Base-by-base conservation (phyloP, 2,113 vertebrate genomes). In the Heterotilapia buettikoferi region DNA sequence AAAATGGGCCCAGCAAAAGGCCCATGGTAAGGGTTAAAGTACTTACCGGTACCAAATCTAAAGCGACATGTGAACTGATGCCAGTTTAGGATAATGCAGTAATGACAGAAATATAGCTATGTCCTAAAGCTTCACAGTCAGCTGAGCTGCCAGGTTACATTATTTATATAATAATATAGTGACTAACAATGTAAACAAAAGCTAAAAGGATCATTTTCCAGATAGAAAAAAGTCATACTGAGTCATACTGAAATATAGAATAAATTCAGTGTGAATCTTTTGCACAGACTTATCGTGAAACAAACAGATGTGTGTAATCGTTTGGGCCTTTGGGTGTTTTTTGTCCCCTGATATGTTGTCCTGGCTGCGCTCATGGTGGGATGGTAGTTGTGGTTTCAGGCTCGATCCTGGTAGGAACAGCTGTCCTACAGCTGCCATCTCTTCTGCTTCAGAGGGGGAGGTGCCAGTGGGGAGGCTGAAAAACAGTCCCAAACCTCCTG, bases 391-490 rank as follows among this genome's bases (percentile, higher is more conserved):
- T 73, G 88, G 89, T 92, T 89, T 83, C 57, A 91, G 90, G 88
- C 94, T 95, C 63, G 90, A 96, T 94, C 95, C 89, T 83, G 61
- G 92, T 90, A 86, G 95, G 93, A 97, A 98, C 98, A 98, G 98
- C 98, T 98, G 98, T 97, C 96, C 96, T 97, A 97, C 98, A 98
- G 98, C 98, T 98, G 98, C 97, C 96, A 96, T 97, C 95, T 95
- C 96, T 93, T 96, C 95, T 96, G 96, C 95, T 95, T 97, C 97
- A 29, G 19, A 94, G 82, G 81, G 38, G 68, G 95, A 96, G 90
- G 95, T 78, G 95, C 93, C 94, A 95, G 96, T 94, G 76, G 61
- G 80, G 94, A 94, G 95, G 95, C 94, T 95, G 96, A 94, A 95
- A 95, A 94, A 95, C 90, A 96, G 95, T 95, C 95, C 96, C 96